Evolutionary conservation across 2,888 invertebrate species (phyloP).

Genomic region (Sminthurides aquaticus): DNA sequence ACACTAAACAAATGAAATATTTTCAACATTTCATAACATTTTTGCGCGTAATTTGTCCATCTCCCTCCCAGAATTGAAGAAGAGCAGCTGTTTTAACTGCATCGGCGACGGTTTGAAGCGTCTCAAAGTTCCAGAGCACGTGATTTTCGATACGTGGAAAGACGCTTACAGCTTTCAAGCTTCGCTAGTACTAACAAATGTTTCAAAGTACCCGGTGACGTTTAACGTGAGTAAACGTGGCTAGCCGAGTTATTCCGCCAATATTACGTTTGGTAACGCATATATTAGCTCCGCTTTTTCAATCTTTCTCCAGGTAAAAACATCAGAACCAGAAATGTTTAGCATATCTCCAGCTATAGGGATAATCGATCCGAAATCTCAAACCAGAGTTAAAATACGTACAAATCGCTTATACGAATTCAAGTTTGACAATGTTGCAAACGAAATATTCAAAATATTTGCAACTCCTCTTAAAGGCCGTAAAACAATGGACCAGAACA

Average conservation of each 20-base stretch:
- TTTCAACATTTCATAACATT: too few relatives aligned
- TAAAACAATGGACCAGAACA: background rate
- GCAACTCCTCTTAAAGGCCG: background rate
- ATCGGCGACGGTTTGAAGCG: background rate
- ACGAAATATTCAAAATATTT: conserved; percentile 15
- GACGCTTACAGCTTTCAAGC: background rate
- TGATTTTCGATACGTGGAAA: background rate
- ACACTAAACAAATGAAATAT: too few relatives aligned
- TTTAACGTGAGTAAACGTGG: too few relatives aligned
- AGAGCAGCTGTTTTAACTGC: background rate
- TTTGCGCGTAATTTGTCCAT: too few relatives aligned
- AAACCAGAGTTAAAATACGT: background rate
- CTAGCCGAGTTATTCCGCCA: too few relatives aligned
- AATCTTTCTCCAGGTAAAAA: conserved; percentile 10
- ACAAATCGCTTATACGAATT: conserved; percentile 16
- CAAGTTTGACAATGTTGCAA: conserved; percentile 7
- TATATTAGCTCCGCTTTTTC: too few relatives aligned
- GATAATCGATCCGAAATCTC: conserved; percentile 1
- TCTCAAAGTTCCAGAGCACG: background rate
- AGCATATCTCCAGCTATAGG: conserved; percentile 8
- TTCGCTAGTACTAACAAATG: background rate
- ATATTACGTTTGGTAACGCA: too few relatives aligned
- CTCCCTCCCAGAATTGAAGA: too few relatives aligned
- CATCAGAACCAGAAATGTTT: conserved; percentile 15
- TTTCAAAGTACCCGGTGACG: background rate